A percentile compares a stretch with the other conserved stretches of the same genome.
These are phyloP conservation scores for Nemurella pictetii DNA, from an alignment of 2,888 invertebrate genomes.

Conservation along the genomic window DNA sequence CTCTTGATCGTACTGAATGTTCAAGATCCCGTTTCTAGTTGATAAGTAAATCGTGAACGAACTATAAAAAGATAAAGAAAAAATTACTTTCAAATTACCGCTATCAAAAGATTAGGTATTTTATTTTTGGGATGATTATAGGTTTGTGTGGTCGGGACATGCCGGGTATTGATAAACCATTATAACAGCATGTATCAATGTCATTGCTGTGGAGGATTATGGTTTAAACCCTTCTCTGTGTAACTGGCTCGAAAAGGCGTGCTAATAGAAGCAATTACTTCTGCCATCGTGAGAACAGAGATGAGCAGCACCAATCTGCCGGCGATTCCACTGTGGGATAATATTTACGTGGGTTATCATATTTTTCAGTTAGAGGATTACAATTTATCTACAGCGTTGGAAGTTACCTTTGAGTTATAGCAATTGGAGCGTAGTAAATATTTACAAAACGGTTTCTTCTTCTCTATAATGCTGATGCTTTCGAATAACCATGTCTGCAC, in stretches of 20 bases:
- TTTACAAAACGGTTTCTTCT: neutral
- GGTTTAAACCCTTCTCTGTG: constrained; percentile 24
- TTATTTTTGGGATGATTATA: constrained; percentile 6
- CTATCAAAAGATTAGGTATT: constrained; percentile 4
- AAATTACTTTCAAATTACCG: constrained; percentile 1
- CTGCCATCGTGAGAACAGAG: constrained; percentile 11
- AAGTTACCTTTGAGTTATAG: constrained; percentile 1
- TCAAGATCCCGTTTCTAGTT: constrained; percentile 5
- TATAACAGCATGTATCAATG: constrained; percentile 27
- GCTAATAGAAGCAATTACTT: constrained; percentile 20
- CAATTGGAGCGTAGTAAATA: neutral
- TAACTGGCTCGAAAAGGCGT: constrained; percentile 18
- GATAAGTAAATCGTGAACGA: constrained; percentile 24
- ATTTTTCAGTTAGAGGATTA: neutral
- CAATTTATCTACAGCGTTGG: neutral
- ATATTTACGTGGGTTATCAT: neutral
- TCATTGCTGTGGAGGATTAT: neutral
- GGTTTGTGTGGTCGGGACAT: neutral
- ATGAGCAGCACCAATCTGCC: neutral
- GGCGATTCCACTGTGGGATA: constrained; percentile 4
- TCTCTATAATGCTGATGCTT: too few relatives aligned
- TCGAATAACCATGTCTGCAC: neutral
- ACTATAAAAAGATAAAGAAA: constrained; percentile 8
- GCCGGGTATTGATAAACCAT: constrained; percentile 24
- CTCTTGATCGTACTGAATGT: neutral